Evolutionary conservation across 2,797 vertebrate genomes (phyloP).

Genomic region (Sebastes steindachneri): DNA sequence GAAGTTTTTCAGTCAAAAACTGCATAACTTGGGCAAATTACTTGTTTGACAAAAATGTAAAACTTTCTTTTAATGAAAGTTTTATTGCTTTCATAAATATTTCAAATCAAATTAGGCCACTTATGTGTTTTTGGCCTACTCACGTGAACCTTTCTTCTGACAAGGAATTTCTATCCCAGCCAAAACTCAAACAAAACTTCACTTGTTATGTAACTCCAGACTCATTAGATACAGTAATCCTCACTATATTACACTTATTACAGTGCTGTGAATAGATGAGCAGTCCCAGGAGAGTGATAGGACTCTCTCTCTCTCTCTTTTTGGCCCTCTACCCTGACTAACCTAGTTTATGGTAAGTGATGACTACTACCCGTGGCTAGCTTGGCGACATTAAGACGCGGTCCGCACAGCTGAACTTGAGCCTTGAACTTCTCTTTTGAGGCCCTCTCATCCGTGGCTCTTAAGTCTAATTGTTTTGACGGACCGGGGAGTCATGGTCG

Average conservation of each 20-base stretch:
- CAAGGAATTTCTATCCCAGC: neutral
- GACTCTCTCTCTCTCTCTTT: neutral
- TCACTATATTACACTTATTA: neutral
- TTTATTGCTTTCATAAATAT: slow-evolving; percentile 20
- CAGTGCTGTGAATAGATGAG: neutral
- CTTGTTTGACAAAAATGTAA: slow-evolving; percentile 1
- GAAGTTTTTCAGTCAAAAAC: neutral
- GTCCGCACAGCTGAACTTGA: slow-evolving; percentile 78
- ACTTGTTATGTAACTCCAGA: neutral
- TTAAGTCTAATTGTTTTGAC: slow-evolving; percentile 90
- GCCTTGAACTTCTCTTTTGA: slow-evolving; percentile 65
- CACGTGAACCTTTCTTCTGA: neutral
- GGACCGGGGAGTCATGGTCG: slow-evolving; percentile 77
- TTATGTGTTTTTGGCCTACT: neutral
- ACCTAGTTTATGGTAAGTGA: slow-evolving; percentile 48
- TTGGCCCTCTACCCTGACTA: slow-evolving; percentile 38
- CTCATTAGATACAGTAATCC: neutral
- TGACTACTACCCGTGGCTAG: slow-evolving; percentile 37
- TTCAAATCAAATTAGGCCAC: neutral
- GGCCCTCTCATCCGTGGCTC: slow-evolving; percentile 78
- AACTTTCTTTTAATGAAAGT: neutral
- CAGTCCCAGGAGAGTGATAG: neutral
- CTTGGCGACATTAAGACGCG: slow-evolving; percentile 86
- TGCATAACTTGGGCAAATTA: neutral
- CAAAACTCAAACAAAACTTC: neutral